Evolutionary conservation across 2,113 vertebrate genomes (phyloP).

Genomic region (Myrmecophaga tridactyla): DNA sequence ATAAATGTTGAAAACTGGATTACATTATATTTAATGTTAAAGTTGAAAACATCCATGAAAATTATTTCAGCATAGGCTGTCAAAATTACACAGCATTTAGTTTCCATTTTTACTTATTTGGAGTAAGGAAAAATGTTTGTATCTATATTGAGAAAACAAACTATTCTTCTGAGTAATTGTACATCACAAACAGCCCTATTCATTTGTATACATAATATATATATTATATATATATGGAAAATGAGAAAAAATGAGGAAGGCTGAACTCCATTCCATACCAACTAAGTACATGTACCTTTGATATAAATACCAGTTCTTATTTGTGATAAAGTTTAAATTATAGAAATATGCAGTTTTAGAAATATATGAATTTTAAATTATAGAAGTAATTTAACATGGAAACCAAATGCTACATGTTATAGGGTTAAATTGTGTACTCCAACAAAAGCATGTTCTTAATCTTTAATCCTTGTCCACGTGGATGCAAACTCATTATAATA

Average conservation of each 20-base stretch:
- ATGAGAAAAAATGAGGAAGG: neutral
- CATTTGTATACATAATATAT: neutral
- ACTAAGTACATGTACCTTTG: neutral
- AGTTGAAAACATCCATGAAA: neutral
- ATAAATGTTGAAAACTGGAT: neutral
- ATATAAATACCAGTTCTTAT: neutral
- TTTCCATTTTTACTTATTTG: slow-evolving; percentile 4
- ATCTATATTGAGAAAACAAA: neutral
- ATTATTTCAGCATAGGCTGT: neutral
- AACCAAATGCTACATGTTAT: neutral
- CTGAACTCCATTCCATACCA: neutral
- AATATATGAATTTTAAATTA: no score
- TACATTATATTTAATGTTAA: neutral
- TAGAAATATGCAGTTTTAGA: no score
- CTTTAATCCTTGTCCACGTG: no score
- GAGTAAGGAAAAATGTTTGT: neutral
- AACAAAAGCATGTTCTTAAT: no score
- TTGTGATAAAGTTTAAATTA: slow-evolving; percentile 24
- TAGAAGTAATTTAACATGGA: neutral
- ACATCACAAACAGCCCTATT: neutral
- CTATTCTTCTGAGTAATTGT: neutral
- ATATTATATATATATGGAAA: no score
- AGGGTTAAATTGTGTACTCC: no score
- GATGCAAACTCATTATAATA: no score
- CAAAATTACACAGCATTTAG: neutral